phyloP scores from a whole-genome alignment of 2,797 vertebrate genomes.

The Falco columbarius region DNA sequence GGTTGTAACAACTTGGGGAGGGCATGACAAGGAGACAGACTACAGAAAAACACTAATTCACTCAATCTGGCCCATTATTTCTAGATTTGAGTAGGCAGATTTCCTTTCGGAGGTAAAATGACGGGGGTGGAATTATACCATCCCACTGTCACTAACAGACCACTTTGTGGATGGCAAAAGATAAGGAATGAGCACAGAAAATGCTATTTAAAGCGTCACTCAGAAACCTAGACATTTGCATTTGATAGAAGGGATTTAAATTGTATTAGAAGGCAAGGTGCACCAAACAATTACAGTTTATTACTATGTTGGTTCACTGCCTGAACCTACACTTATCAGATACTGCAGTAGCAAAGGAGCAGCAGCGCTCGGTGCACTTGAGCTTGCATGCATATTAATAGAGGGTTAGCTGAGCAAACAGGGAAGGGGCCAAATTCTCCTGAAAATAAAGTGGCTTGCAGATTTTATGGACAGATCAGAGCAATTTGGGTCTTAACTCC shows the following conservation, averaged over 20 bases:
- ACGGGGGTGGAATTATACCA: conserved; percentile 1
- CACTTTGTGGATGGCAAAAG: conserved; percentile 64
- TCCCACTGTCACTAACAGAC: conserved; percentile 24
- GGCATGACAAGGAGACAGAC: background rate
- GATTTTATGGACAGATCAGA: background rate
- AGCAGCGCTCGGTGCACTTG: background rate
- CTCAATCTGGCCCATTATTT: conserved; percentile 46
- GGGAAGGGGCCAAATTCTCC: background rate
- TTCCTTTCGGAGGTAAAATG: conserved; percentile 45
- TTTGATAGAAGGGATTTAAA: conserved; percentile 71
- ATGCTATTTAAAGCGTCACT: conserved; percentile 54
- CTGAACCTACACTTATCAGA: conserved; percentile 60
- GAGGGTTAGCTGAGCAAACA: conserved; percentile 19
- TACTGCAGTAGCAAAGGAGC: conserved; percentile 19
- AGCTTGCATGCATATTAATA: conserved; percentile 1
- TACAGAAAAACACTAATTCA: conserved; percentile 23
- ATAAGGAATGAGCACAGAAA: conserved; percentile 52
- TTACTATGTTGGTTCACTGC: conserved; percentile 61
- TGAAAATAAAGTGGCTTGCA: background rate
- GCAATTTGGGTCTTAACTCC: background rate
- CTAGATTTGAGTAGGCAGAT: conserved; percentile 46
- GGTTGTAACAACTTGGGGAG: background rate
- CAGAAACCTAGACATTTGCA: conserved; percentile 65
- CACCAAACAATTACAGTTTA: conserved; percentile 72
- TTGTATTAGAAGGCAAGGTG: conserved; percentile 68